Base-by-base conservation (phyloP, 2,797 vertebrate genomes). In the Oreortyx pictus region DNA sequence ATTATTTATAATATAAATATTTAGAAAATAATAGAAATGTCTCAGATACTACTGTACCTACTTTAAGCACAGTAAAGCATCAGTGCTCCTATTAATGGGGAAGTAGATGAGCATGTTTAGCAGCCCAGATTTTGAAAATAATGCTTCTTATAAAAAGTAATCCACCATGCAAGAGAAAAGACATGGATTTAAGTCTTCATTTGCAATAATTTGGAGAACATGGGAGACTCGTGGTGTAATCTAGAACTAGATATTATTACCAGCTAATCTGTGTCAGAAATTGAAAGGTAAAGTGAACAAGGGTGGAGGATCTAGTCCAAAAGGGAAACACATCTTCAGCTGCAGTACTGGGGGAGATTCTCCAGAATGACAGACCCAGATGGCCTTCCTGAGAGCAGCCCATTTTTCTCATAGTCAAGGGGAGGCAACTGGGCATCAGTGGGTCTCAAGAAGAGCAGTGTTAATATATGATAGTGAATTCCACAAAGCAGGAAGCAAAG, bases 281-380 rank as follows among this genome's bases (percentile, higher is more conserved):
- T 50, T 47, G 94, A 94, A 87, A 95, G 29, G 25, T 12, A 64
- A 33, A 59, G 44, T 82, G 95, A 95, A 67, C 84, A 94, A 93
- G 52, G 13, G 44, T 88, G 19, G n/a, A 44, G 6, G 9, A 41
- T 71, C 59, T 94, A 60, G 75, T 64, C 61, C 59, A 60, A 90
- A 94, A 92, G 23, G 22, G 79, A 92, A 91, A 57, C 77, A 94
- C 59, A 85, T 16, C 75, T 67, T 52, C 65, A 64, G 60, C 82
- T 94, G 75, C 62, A 70, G 79, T 65, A 70, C 15, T 60, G 37
- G 65, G 46, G 81, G 27, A 62, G 37, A 43, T 80, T 54, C 9
- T 71, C 4, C 33, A 66, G 57, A 82, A 22, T 9, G 60, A 29
- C 24, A 9, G 15, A 89, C 4, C 13, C 37, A 19, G 6, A 9